Evolutionary conservation across 2,888 invertebrate genomes (phyloP).

Genomic region (Acheta domesticus): DNA sequence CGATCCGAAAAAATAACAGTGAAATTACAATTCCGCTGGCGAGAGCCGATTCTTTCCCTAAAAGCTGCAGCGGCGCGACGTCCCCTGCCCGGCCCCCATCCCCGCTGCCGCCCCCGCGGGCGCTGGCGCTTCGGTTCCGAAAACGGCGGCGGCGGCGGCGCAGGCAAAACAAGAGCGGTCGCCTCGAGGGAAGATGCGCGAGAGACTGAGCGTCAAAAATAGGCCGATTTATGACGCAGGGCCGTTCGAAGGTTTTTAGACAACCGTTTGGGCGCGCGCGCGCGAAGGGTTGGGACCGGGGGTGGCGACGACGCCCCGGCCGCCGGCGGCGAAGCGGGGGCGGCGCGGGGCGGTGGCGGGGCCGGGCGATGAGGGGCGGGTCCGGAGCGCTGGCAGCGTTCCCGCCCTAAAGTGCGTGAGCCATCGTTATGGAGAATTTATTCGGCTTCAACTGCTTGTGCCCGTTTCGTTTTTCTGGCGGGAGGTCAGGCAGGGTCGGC

Average conservation of each 20-base stretch:
- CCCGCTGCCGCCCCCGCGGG: not conserved
- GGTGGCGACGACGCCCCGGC: not conserved
- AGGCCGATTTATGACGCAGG: constrained; percentile 18
- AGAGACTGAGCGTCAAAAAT: constrained; percentile 18
- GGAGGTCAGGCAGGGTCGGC: constrained; percentile 7
- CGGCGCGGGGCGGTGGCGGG: not conserved
- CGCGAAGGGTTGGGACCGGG: not conserved
- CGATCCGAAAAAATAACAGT: constrained; percentile 12
- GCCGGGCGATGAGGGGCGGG: not conserved
- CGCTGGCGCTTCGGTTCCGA: not conserved
- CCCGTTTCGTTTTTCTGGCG: constrained; percentile 18
- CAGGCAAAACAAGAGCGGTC: not conserved
- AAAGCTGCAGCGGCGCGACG: not conserved
- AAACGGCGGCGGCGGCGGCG: not conserved
- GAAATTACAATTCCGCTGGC: constrained; percentile 9
- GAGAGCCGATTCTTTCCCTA: not conserved
- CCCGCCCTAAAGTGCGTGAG: constrained; percentile 18
- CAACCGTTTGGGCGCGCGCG: not conserved
- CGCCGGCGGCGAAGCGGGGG: not conserved
- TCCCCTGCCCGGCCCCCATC: not conserved
- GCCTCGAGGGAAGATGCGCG: not conserved
- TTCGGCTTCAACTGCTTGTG: constrained; percentile 18
- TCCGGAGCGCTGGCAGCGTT: constrained; percentile 11
- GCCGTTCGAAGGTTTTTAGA: constrained; percentile 2
- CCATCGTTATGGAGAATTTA: constrained; percentile 18